Evolutionary conservation across 1,140 invertebrate species (phyloP).

Genomic region (Asbolus verrucosus): DNA sequence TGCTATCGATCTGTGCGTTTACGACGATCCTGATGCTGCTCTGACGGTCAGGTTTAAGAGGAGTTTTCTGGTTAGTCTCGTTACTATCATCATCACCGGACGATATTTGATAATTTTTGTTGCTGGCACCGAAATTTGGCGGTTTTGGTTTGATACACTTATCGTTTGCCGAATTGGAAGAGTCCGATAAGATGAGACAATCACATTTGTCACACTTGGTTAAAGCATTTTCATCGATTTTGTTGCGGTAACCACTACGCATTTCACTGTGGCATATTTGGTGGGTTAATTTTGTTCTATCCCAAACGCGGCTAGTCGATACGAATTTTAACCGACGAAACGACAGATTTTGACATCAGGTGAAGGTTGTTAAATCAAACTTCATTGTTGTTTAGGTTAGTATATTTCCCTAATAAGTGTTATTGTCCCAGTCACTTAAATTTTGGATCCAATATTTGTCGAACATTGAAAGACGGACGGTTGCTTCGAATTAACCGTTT

Average conservation of each 20-base stretch:
- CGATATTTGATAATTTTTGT: not conserved
- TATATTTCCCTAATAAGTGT: slow-evolving; percentile 43
- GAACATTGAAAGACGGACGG: slow-evolving; percentile 16
- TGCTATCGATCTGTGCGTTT: too few species aligned
- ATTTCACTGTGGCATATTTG: slow-evolving; percentile 12
- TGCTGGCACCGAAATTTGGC: too few species aligned
- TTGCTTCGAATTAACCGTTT: not conserved
- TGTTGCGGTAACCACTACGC: not conserved
- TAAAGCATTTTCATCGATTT: not conserved
- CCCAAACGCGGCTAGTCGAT: too few species aligned
- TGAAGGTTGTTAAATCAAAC: slow-evolving; percentile 6
- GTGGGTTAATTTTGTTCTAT: too few species aligned
- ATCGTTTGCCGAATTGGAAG: not conserved
- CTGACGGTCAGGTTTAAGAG: not conserved
- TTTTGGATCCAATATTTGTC: slow-evolving; percentile 40
- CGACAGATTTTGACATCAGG: slow-evolving; percentile 21
- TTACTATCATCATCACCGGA: not conserved
- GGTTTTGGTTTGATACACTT: not conserved
- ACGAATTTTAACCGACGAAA: not conserved
- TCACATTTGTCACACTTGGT: slow-evolving; percentile 22
- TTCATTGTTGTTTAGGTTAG: slow-evolving; percentile 21
- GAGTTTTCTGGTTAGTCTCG: not conserved
- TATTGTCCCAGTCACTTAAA: slow-evolving; percentile 45
- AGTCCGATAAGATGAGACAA: slow-evolving; percentile 9
- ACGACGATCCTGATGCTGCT: slow-evolving; percentile 2